A percentile compares a stretch with the other conserved stretches of the same genome.
Evolutionary conservation across 2,797 vertebrate species (phyloP).

Genomic region (Halcyon leucocephala): DNA sequence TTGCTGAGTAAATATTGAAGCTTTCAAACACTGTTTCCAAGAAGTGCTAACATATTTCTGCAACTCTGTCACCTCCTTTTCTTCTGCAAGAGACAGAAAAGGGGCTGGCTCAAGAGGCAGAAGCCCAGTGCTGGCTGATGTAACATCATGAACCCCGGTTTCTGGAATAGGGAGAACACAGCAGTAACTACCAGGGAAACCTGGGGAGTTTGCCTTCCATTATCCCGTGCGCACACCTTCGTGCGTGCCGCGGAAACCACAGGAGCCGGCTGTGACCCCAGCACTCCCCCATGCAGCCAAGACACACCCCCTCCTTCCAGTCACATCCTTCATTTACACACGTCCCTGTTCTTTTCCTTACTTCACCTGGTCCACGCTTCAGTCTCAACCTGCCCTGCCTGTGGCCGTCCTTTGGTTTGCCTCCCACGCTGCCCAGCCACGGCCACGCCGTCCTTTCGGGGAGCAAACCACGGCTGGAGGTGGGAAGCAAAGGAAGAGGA

Average conservation of each 20-base stretch:
- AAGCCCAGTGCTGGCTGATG: neutral
- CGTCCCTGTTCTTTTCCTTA: neutral
- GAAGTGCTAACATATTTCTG: neutral
- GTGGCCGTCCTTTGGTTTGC: neutral
- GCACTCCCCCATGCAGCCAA: neutral
- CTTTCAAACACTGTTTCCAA: neutral
- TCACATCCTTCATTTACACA: neutral
- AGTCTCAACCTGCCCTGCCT: neutral
- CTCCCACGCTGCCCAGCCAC: fast-evolving
- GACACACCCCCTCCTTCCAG: neutral
- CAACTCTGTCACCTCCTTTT: neutral
- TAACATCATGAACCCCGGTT: neutral
- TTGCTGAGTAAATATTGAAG: neutral
- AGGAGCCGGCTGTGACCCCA: neutral
- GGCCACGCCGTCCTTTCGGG: fast-evolving
- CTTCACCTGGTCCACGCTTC: neutral
- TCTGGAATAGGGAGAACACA: neutral
- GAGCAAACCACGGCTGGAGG: neutral
- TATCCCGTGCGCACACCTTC: neutral
- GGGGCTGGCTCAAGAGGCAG: neutral
- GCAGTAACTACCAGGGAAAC: neutral
- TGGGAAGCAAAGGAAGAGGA: neutral
- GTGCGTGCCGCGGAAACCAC: fast-evolving
- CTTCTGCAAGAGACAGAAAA: neutral
- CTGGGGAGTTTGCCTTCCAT: neutral